Evolutionary conservation across 2,888 invertebrate genomes (phyloP), one percentile per base, ranked within the genome.

Genomic region (Drosophila neutralis): DNA sequence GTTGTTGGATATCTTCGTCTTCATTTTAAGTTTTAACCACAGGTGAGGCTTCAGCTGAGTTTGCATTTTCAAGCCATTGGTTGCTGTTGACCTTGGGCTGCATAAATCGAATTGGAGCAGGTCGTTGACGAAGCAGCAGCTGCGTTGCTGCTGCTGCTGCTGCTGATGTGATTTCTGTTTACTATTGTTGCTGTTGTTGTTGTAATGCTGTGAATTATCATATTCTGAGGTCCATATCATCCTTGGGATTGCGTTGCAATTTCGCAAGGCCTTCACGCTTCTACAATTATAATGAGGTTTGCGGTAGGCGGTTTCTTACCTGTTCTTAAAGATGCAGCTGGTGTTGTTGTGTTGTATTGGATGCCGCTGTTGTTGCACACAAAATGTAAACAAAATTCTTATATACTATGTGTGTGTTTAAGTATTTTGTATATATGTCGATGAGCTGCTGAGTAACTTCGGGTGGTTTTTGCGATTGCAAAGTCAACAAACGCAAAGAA

Each of bases 31-130:
- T 49, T 24, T 62, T 29, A 42, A 33, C 58, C 52, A 67, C 59
- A 45, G 57, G 24, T 76, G 51, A 29, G 49, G 45, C 29, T 68
- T 77, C 33, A 69, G 83, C 74, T 76, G 87, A 77, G 82, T 78
- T 87, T 86, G 89, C 89, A 89, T 86, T 85, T 87, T 75, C 65
- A 87, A 89, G 83, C 74, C 56, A 82, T 78, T 78, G 80, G 63
- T 73, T 78, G 80, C 68, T 67, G 88, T 52, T 88, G 90, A 90
- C 90, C 90, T 87, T 87, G 87, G 82, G 72, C 90, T 88, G 87
- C 86, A 90, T 90, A 83, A 73, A 87, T 79, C 71, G 86, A 87
- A 87, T 89, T 87, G 90, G 90, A 87, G 87, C 90, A 87, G 90
- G 88, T 87, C 88, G 88, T 86, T 89, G 82, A 73, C 86, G 76